Conservation (phyloP, 2,888 invertebrate genomes). For the Apotomis capreana region DNA sequence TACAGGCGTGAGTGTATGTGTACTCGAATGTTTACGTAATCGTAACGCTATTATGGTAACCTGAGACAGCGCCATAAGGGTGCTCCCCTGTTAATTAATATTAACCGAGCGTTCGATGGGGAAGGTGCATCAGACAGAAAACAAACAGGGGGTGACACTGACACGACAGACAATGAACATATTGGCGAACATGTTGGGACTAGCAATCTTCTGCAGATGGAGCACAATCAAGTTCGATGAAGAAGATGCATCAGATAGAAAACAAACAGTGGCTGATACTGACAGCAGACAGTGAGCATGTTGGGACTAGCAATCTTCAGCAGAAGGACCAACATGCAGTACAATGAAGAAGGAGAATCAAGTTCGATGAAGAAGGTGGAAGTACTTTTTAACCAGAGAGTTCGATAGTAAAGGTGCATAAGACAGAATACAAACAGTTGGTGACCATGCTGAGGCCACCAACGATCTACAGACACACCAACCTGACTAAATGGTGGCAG, state of each 20-base stretch:
- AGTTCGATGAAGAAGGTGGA: conserved; percentile 49
- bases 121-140: conserved; percentile 74
- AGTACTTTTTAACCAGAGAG: background rate
- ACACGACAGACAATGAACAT: conserved; percentile 36
- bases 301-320: background rate
- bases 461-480: background rate
- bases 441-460: conserved; percentile 36
- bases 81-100: conserved; percentile 66
- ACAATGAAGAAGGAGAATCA: conserved; percentile 59
- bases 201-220: background rate
- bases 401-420: conserved; percentile 49
- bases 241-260: conserved; percentile 72
- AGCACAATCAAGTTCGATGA: conserved; percentile 48
- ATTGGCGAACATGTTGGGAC: conserved; percentile 7
- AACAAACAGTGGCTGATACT: conserved; percentile 67
- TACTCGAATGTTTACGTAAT: conserved; percentile 20
- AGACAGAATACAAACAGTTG: conserved; percentile 73
- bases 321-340: background rate
- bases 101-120: conserved; percentile 63
- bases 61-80: conserved; percentile 35
- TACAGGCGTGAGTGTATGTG: conserved; percentile 4
- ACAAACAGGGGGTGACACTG: conserved; percentile 67
- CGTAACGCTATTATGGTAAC: conserved; percentile 31
- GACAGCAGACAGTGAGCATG: conserved; percentile 42
- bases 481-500: too few species aligned